Conservation (phyloP, 2,888 invertebrate genomes). For the Xestia c-nigrum region DNA sequence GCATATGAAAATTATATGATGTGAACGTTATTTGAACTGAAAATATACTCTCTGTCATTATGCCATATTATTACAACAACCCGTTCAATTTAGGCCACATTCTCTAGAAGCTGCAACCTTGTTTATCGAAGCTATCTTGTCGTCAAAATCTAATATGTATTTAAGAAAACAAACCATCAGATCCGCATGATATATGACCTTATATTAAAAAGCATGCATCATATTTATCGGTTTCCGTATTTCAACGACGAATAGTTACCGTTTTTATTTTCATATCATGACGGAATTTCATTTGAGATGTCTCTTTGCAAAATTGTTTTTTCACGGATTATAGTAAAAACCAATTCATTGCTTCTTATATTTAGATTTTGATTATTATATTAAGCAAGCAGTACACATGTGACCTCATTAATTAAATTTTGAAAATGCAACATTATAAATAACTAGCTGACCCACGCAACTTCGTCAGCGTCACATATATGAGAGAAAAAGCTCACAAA, state of each 20-base stretch:
- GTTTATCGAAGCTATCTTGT: not conserved
- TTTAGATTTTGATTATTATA: too few species aligned
- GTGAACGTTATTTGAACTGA: too few species aligned
- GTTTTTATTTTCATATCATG: slow-evolving; percentile 34
- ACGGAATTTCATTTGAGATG: slow-evolving; percentile 38
- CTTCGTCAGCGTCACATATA: too few species aligned
- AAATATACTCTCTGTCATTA: too few species aligned
- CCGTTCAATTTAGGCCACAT: not conserved
- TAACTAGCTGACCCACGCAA: too few species aligned
- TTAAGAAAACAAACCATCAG: slow-evolving; percentile 39
- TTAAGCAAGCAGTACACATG: too few species aligned
- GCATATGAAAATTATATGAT: too few species aligned
- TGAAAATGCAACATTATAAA: too few species aligned
- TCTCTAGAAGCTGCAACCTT: not conserved
- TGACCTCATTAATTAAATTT: too few species aligned
- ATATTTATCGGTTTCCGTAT: slow-evolving; percentile 63
- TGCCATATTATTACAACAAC: too few species aligned
- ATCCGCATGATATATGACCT: slow-evolving; percentile 43
- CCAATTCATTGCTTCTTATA: not conserved
- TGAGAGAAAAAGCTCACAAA: too few species aligned
- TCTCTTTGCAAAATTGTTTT: not conserved
- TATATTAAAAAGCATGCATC: slow-evolving; percentile 72
- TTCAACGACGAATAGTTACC: slow-evolving; percentile 21
- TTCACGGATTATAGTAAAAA: not conserved
- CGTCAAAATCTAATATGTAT: slow-evolving; percentile 3